phyloP scores from a whole-genome alignment of 2,113 vertebrate genomes.

The Lasiurus cinereus region DNA sequence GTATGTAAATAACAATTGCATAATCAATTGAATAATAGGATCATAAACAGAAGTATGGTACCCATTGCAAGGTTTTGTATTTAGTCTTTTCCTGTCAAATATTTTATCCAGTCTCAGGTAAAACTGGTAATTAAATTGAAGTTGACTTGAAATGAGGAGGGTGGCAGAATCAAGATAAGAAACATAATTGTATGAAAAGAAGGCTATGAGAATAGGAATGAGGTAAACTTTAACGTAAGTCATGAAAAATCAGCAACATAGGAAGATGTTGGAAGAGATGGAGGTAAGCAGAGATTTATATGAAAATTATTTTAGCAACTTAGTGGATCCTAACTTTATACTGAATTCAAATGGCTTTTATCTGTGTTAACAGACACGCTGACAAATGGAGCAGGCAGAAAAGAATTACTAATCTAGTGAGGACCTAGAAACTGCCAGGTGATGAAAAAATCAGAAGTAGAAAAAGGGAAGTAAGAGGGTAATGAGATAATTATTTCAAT shows the following conservation, averaged over 20 bases:
- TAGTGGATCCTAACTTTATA: neutral
- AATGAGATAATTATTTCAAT: neutral
- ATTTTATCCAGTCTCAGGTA: neutral
- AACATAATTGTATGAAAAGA: neutral
- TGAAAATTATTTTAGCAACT: conserved; percentile 27
- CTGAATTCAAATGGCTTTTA: neutral
- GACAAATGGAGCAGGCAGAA: neutral
- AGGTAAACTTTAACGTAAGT: neutral
- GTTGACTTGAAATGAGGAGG: neutral
- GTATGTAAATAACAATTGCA: neutral
- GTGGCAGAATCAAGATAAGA: neutral
- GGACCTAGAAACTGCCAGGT: neutral
- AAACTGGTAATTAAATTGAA: neutral
- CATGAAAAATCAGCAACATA: neutral
- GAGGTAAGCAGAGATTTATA: neutral
- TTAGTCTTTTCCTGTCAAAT: neutral
- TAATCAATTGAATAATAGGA: neutral
- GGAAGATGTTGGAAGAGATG: neutral
- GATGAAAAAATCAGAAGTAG: neutral
- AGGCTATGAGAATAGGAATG: neutral
- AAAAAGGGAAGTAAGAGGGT: neutral
- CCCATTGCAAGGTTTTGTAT: neutral
- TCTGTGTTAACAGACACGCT: neutral
- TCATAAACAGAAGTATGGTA: neutral
- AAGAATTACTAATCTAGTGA: neutral